A percentile compares a stretch with the other conserved stretches of the same genome.
phyloP scores from a whole-genome alignment of 53 echinoderm and acorn worm genomes.

The Temnopleurus reevesii region DNA sequence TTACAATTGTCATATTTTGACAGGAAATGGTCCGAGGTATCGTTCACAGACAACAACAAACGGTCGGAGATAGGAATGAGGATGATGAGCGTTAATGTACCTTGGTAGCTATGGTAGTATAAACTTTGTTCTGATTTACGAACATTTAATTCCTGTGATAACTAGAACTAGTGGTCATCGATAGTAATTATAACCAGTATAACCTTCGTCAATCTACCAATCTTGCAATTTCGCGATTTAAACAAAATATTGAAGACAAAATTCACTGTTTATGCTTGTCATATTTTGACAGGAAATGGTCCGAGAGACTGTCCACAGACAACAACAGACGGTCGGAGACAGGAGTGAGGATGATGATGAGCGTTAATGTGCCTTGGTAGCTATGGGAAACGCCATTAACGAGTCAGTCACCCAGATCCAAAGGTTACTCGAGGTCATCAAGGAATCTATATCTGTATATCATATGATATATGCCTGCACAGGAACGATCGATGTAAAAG shows the following conservation, averaged over 20 bases:
- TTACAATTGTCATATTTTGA: neutral
- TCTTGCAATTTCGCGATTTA: too few species aligned
- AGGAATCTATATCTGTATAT: neutral
- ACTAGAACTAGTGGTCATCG: too few species aligned
- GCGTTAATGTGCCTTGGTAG: constrained; percentile 28
- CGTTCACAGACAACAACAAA: neutral
- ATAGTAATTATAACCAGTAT: too few species aligned
- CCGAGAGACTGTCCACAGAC: neutral
- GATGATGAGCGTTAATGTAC: constrained; percentile 32
- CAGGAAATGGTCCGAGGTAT: neutral
- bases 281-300: neutral
- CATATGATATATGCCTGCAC: too few species aligned
- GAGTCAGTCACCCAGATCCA: constrained; percentile 48
- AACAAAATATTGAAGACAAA: too few species aligned
- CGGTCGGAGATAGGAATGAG: neutral
- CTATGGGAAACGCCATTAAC: constrained; percentile 53
- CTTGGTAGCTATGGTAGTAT: constrained; percentile 41
- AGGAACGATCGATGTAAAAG: neutral
- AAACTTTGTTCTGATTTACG: too few species aligned
- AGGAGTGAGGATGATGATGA: constrained; percentile 25
- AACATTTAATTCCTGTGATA: too few species aligned
- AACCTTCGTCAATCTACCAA: too few species aligned
- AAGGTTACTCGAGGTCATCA: constrained; percentile 48
- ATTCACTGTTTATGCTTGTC: too few species aligned
- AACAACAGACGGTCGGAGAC: neutral